Percentiles rank a stretch among this genome's conserved stretches.
phyloP scores from a whole-genome alignment of 2,113 vertebrate species.

The cat (Felis catus) region F.catus_Fca126_mat1.0 CM031419.1:111230501-111231000 shows the following conservation, averaged over 20 bases:
- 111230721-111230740: not conserved
- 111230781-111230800: not conserved
- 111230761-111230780: not conserved
- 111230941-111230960: not conserved
- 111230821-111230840: not conserved
- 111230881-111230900: not conserved
- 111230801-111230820: not conserved
- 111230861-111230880: not conserved
- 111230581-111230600: not conserved
- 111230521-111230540: too few relatives aligned
- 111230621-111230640: not conserved
- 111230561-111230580: not conserved
- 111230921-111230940: not conserved
- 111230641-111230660: not conserved
- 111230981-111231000: too few relatives aligned
- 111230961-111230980: too few relatives aligned
- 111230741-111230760: not conserved
- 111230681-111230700: not conserved
- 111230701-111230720: not conserved
- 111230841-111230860: not conserved
- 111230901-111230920: not conserved
- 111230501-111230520: too few relatives aligned
- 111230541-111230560: too few relatives aligned
- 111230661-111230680: not conserved
- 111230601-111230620: not conserved